Percentiles rank a stretch among this genome's conserved stretches.
phyloP scores from a whole-genome alignment of 2,888 invertebrate species.

The Drosophila peninsularis region DNA sequence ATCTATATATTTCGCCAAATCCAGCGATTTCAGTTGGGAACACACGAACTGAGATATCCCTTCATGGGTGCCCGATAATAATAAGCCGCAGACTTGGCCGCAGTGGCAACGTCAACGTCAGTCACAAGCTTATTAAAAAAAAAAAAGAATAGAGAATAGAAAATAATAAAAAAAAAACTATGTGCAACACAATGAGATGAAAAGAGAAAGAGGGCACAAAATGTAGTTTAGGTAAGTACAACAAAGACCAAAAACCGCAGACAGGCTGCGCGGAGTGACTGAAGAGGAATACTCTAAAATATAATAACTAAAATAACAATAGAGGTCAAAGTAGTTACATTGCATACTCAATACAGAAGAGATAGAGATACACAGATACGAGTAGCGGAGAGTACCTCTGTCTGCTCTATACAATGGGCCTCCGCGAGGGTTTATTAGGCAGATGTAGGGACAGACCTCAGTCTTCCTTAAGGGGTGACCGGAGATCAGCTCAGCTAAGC shows the following conservation, averaged over 20 bases:
- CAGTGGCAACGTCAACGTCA: conserved; percentile 43
- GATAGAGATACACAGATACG: conserved; percentile 25
- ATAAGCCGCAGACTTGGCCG: conserved; percentile 41
- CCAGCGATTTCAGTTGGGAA: background rate
- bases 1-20: background rate
- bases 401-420: conserved; percentile 2
- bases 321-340: conserved; percentile 78
- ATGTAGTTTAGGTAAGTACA: conserved; percentile 64
- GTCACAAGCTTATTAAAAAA: conserved; percentile 29
- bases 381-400: conserved; percentile 5
- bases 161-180: conserved; percentile 15
- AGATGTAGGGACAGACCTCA: conserved; percentile 44
- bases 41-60: background rate
- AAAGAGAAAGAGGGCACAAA: conserved; percentile 7
- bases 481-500: conserved; percentile 18
- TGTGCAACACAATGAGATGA: conserved; percentile 3
- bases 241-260: conserved; percentile 60
- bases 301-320: conserved; percentile 62
- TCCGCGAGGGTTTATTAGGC: conserved; percentile 33
- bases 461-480: conserved; percentile 68
- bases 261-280: background rate
- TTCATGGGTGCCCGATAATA: background rate
- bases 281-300: conserved; percentile 30
- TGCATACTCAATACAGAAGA: conserved; percentile 40
- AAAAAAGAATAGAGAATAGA: conserved; percentile 10